Percentiles rank a stretch among this genome's conserved stretches.
Conservation (phyloP, 1,140 invertebrate species). For the Drosophila elegans region DNA sequence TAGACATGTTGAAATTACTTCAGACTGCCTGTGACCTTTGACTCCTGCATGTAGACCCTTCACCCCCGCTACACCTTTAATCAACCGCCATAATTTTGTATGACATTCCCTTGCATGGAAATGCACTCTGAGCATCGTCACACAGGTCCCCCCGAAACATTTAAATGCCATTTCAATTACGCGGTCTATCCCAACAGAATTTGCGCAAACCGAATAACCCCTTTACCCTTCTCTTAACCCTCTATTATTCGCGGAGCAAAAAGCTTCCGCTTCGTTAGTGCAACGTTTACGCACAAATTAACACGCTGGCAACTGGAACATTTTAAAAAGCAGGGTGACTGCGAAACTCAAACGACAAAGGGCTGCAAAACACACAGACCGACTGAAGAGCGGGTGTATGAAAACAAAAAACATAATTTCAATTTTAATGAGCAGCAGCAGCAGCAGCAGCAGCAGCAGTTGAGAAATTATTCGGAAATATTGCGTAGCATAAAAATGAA, state of each 20-base stretch:
- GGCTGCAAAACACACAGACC: slow-evolving; percentile 23
- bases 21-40: slow-evolving; percentile 14
- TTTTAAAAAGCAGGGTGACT: slow-evolving; percentile 52
- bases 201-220: not conserved
- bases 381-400: slow-evolving; percentile 5
- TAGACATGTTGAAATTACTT: not conserved
- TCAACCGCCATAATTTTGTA: slow-evolving; percentile 46
- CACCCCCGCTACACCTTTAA: slow-evolving; percentile 19
- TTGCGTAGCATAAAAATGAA: slow-evolving; percentile 41
- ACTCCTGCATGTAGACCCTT: not conserved
- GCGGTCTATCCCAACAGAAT: slow-evolving; percentile 33
- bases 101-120: slow-evolving; percentile 54
- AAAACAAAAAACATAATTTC: slow-evolving; percentile 70
- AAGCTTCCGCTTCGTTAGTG: slow-evolving; percentile 76
- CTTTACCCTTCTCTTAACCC: slow-evolving; percentile 3
- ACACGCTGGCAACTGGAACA: slow-evolving; percentile 74
- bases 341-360: slow-evolving; percentile 67
- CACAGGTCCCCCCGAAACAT: slow-evolving; percentile 49
- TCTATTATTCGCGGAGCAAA: slow-evolving; percentile 8
- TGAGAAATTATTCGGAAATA: slow-evolving; percentile 43
- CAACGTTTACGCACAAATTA: slow-evolving; percentile 80
- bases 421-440: slow-evolving; percentile 72
- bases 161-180: slow-evolving; percentile 79
- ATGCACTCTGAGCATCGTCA: slow-evolving; percentile 19
- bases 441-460: slow-evolving; percentile 32